phyloP scores from a whole-genome alignment of 2,113 vertebrate species.

The Bathybates hornii region DNA sequence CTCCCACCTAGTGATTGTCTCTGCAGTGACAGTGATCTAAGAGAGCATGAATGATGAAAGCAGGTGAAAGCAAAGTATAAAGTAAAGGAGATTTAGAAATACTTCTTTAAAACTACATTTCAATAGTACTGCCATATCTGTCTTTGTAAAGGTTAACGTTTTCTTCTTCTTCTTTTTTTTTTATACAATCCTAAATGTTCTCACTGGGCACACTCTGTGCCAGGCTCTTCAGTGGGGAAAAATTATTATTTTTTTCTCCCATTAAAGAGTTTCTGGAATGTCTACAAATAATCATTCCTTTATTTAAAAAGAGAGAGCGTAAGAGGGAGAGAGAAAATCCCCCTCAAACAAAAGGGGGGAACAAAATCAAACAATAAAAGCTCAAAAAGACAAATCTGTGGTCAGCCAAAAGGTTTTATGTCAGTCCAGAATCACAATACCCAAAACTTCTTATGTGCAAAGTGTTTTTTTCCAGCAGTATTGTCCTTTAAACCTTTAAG shows the following conservation, averaged over 20 bases:
- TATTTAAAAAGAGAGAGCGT: background rate
- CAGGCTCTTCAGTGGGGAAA: background rate
- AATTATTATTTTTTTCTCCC: background rate
- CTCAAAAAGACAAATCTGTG: constrained; percentile 1
- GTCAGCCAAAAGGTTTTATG: constrained; percentile 46
- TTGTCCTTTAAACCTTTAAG: constrained; percentile 30
- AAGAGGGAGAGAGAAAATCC: background rate
- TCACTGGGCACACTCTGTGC: background rate
- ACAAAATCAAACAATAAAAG: constrained; percentile 30
- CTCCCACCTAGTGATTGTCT: constrained; percentile 7
- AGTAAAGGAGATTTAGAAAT: background rate
- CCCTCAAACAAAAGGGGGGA: background rate
- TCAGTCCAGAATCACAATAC: constrained; percentile 16
- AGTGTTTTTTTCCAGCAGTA: constrained; percentile 30
- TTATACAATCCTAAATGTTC: background rate
- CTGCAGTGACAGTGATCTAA: constrained; percentile 27
- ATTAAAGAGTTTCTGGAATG: constrained; percentile 28
- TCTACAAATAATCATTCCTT: constrained; percentile 12
- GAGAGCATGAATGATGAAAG: background rate
- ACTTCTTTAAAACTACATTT: background rate
- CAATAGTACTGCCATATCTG: background rate
- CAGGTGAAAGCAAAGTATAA: background rate
- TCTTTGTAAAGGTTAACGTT: background rate
- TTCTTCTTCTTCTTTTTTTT: background rate
- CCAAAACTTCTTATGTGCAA: constrained; percentile 2